Evolutionary conservation across 2,797 vertebrate species (phyloP).

Genomic region (Odontamblyopus lacepedii): DNA sequence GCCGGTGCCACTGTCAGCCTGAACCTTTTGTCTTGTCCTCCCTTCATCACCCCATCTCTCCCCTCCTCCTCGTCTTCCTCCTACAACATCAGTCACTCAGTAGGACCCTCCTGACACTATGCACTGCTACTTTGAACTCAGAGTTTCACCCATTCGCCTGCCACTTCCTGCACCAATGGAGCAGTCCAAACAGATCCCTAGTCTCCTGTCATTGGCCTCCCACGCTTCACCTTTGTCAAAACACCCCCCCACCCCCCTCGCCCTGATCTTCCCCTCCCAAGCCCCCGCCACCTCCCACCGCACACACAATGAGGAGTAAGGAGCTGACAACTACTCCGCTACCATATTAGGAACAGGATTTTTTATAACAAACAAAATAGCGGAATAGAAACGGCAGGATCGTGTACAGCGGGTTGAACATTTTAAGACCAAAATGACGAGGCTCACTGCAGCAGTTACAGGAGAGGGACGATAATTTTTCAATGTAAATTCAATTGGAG

Average conservation of each 20-base stretch:
- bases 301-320: too few species aligned
- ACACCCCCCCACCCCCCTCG: neutral
- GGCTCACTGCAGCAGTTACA: too few species aligned
- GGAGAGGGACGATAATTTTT: too few species aligned
- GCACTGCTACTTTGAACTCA: conserved; percentile 52
- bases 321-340: too few species aligned
- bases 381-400: too few species aligned
- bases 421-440: too few species aligned
- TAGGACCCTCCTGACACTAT: conserved; percentile 22
- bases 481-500: too few species aligned
- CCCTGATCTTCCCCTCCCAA: too few species aligned
- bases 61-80: neutral
- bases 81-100: conserved; percentile 10
- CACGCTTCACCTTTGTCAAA: conserved; percentile 45
- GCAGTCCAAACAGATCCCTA: conserved; percentile 4
- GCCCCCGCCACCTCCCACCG: too few species aligned
- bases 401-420: too few species aligned
- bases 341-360: too few species aligned
- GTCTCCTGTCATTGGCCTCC: conserved; percentile 21
- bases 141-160: conserved; percentile 23
- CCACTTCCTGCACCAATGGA: conserved; percentile 27
- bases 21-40: conserved; percentile 16
- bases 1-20: neutral
- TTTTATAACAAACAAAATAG: too few species aligned
- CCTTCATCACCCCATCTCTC: conserved; percentile 10